phyloP scores from a whole-genome alignment of 2,797 vertebrate species.

The Lutjanus campechanus region DNA sequence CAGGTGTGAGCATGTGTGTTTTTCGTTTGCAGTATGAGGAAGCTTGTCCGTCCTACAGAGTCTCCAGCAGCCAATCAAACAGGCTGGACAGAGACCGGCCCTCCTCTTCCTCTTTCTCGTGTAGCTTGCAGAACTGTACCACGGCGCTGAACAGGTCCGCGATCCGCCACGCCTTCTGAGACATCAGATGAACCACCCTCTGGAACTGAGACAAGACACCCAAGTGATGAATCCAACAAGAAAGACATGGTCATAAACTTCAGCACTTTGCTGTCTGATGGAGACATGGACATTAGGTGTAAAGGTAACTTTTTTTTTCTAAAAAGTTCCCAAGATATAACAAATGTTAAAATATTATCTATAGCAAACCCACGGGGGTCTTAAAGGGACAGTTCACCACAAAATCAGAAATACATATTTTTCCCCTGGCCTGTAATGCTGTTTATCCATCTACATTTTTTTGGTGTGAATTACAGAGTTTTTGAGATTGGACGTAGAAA shows the following conservation, averaged over 20 bases:
- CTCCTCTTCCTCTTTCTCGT: slow-evolving; percentile 80
- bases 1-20: slow-evolving; percentile 41
- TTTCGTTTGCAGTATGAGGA: slow-evolving; percentile 24
- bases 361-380: no score
- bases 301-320: neutral
- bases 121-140: slow-evolving; percentile 92
- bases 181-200: slow-evolving; percentile 91
- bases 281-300: neutral
- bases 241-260: neutral
- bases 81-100: slow-evolving; percentile 86
- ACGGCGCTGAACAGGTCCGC: slow-evolving; percentile 93
- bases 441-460: no score
- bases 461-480: no score
- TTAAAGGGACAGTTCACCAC: no score
- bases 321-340: neutral
- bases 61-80: slow-evolving; percentile 96
- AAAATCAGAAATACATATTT: no score
- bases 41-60: slow-evolving; percentile 81
- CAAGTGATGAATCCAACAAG: neutral
- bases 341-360: neutral
- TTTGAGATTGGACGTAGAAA: no score
- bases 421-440: no score
- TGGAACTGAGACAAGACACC: slow-evolving; percentile 87
- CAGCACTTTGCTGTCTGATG: neutral
- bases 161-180: slow-evolving; percentile 93